phyloP scores from a whole-genome alignment of 2,888 invertebrate species.

The Diaperis boleti region DNA sequence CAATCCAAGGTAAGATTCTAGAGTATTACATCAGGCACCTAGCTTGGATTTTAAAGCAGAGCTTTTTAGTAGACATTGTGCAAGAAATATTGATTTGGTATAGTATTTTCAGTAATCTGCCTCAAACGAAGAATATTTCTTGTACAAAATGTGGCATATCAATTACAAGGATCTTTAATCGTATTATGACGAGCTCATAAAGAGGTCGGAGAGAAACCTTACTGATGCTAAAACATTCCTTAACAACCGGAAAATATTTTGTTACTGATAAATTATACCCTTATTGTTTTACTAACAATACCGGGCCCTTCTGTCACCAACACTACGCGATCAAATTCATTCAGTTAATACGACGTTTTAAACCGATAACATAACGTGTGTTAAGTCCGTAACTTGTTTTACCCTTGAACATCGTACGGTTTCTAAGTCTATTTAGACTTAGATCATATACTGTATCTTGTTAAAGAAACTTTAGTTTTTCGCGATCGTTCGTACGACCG shows the following conservation, averaged over 20 bases:
- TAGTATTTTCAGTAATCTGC: background rate
- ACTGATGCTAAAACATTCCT: conserved; percentile 35
- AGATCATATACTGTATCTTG: conserved; percentile 15
- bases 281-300: background rate
- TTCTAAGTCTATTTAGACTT: conserved; percentile 44
- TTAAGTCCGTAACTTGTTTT: conserved; percentile 6
- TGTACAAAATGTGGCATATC: conserved; percentile 61
- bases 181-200: conserved; percentile 35
- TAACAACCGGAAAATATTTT: no score
- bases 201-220: conserved; percentile 57
- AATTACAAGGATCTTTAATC: conserved; percentile 44
- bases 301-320: background rate
- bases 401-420: conserved; percentile 48
- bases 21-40: conserved; percentile 33
- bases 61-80: conserved; percentile 48
- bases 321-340: background rate
- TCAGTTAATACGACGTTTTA: background rate
- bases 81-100: conserved; percentile 44
- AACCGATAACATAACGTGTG: conserved; percentile 2
- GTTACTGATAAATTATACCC: no score
- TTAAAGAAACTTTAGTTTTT: conserved; percentile 14
- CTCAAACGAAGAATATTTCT: conserved; percentile 49
- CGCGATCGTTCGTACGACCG: conserved; percentile 19
- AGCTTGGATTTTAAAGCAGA: conserved; percentile 46
- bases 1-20: conserved; percentile 63